Percentiles rank a stretch among this genome's conserved stretches.
Conservation (phyloP, 2,797 vertebrate genomes). For the Aselliscus stoliczkanus region DNA sequence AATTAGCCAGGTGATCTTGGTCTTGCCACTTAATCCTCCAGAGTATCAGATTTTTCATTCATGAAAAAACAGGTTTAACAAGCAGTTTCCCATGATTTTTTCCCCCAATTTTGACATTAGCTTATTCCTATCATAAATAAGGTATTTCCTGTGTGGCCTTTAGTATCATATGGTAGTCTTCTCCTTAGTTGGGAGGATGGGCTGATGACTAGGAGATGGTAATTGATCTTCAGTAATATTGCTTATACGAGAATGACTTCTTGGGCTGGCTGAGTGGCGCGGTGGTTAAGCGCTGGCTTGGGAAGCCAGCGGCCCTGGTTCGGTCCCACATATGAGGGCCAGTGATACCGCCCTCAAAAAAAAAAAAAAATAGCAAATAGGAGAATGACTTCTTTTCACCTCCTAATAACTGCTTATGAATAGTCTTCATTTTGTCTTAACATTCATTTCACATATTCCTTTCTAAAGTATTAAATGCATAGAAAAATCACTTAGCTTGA, state of each 20-base stretch:
- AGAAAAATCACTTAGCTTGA: constrained; percentile 25
- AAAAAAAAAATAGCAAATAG: too few species aligned
- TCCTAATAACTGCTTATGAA: neutral
- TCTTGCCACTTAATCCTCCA: neutral
- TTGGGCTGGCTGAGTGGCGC: too few species aligned
- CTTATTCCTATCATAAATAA: neutral
- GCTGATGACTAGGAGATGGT: neutral
- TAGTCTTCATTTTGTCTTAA: constrained; percentile 31
- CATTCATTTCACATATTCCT: neutral
- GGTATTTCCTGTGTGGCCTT: neutral
- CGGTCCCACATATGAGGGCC: too few species aligned
- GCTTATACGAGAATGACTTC: constrained; percentile 8
- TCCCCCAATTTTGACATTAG: neutral
- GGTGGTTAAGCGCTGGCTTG: too few species aligned
- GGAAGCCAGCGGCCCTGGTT: too few species aligned
- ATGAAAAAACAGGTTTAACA: neutral
- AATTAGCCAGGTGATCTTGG: neutral
- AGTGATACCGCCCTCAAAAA: too few species aligned
- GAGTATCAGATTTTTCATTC: neutral
- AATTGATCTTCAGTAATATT: neutral
- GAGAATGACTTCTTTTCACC: neutral
- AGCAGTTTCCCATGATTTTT: neutral
- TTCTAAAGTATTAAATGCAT: constrained; percentile 26
- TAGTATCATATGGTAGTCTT: neutral
- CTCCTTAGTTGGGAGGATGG: neutral